Conservation (phyloP, 2,113 vertebrate genomes). For the Rhabdornis inornatus region DNA sequence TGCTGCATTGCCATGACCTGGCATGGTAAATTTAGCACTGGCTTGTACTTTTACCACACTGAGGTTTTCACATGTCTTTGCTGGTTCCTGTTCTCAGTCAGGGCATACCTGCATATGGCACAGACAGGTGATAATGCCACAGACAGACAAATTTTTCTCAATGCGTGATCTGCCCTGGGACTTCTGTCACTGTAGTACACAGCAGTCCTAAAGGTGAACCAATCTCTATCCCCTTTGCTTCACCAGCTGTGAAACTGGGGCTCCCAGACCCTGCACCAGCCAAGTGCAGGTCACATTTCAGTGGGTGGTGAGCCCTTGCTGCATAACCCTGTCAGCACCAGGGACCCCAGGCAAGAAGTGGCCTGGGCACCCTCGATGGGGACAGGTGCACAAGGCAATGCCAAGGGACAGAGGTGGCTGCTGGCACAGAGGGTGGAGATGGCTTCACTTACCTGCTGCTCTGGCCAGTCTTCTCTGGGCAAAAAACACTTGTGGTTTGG, state of each 20-base stretch:
- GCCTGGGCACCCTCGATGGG: fast-evolving
- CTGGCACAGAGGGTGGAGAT: background rate
- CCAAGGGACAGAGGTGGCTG: background rate
- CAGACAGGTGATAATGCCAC: background rate
- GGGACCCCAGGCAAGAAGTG: background rate
- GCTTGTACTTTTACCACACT: background rate
- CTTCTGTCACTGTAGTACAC: background rate
- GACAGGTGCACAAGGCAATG: background rate
- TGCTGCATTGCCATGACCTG: background rate
- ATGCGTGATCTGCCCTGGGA: background rate
- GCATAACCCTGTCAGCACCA: background rate
- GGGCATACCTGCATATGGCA: background rate
- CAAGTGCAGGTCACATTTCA: background rate
- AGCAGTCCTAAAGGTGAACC: background rate
- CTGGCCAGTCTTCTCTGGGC: background rate
- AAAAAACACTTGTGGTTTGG: background rate
- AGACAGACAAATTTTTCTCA: background rate
- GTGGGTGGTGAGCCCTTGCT: background rate
- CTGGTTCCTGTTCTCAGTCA: background rate
- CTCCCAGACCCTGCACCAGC: background rate
- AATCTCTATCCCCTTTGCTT: background rate
- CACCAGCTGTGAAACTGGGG: background rate
- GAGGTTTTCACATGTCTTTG: background rate
- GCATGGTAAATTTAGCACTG: background rate
- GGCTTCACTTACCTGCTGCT: background rate